A percentile compares a stretch with the other conserved stretches of the same genome.
Conservation (phyloP, 1,140 invertebrate species). For the Drosophila bocki region DNA sequence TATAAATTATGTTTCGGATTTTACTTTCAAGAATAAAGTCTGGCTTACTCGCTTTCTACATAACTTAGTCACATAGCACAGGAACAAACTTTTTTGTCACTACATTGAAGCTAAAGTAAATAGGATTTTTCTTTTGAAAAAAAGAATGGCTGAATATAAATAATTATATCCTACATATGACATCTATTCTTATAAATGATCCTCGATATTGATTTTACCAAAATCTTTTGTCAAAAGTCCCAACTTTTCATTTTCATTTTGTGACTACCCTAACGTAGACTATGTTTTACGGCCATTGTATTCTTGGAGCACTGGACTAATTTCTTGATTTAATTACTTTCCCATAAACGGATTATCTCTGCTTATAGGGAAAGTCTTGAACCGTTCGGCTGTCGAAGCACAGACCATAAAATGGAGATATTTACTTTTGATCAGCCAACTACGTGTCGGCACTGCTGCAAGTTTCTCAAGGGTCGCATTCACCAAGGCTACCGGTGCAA, state of each 20-base stretch:
- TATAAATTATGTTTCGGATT: neutral
- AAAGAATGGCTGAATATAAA: too few relatives aligned
- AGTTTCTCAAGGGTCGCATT: constrained; percentile 96
- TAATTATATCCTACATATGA: too few relatives aligned
- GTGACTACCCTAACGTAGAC: neutral
- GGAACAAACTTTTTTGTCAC: too few relatives aligned
- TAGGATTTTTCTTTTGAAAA: too few relatives aligned
- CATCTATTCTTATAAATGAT: too few relatives aligned
- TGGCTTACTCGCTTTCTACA: too few relatives aligned
- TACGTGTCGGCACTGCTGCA: constrained; percentile 93
- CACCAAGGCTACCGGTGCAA: constrained; percentile 91
- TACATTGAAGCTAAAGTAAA: too few relatives aligned
- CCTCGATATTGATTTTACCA: too few relatives aligned
- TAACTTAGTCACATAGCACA: too few relatives aligned
- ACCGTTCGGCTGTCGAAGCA: constrained; percentile 90
- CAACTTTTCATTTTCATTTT: neutral
- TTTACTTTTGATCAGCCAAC: constrained; percentile 94
- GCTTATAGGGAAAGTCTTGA: constrained; percentile 93
- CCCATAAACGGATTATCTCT: neutral
- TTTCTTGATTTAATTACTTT: neutral
- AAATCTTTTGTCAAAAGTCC: neutral
- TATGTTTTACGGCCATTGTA: neutral
- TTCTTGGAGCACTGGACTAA: neutral
- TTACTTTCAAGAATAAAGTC: neutral
- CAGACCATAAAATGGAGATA: constrained; percentile 95